Percentiles rank a stretch among this genome's conserved stretches.
Conservation (phyloP, 2,797 vertebrate genomes). For the Hydrocynus forskahlii region DNA sequence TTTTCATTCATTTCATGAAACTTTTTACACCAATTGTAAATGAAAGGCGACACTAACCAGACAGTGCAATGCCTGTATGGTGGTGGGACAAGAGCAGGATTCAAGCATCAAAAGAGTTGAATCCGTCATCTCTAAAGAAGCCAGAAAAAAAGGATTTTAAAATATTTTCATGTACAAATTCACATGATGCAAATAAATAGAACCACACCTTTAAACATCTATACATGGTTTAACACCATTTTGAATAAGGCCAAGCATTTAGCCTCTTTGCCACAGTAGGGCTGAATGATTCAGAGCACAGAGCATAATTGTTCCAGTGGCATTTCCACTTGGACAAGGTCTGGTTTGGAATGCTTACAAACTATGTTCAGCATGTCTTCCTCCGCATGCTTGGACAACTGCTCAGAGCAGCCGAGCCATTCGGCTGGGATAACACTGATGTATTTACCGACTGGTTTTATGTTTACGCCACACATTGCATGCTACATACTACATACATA, state of each 20-base stretch:
- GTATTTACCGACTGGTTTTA: too few species aligned
- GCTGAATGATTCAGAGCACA: not conserved
- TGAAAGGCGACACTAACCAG: constrained; percentile 78
- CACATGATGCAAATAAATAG: too few species aligned
- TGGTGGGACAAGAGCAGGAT: constrained; percentile 78
- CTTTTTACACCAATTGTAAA: not conserved
- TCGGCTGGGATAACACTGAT: too few species aligned
- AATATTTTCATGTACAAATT: too few species aligned
- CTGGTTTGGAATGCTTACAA: not conserved
- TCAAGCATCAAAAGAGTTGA: constrained; percentile 74
- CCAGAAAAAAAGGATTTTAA: constrained; percentile 34
- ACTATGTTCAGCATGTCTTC: too few species aligned
- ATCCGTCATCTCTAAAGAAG: constrained; percentile 77
- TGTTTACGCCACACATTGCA: too few species aligned
- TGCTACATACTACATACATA: too few species aligned
- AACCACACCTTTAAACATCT: too few species aligned
- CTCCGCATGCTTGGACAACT: too few species aligned
- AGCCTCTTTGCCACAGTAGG: not conserved
- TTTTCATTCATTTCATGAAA: too few species aligned
- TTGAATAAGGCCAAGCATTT: not conserved
- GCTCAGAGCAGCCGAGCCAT: too few species aligned
- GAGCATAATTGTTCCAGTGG: not conserved
- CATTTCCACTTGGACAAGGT: not conserved
- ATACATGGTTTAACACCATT: too few species aligned
- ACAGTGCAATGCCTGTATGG: constrained; percentile 74